These are phyloP conservation scores for Diarsia mendica DNA, from an alignment of 2,888 invertebrate species.

Conservation along the genomic window DNA sequence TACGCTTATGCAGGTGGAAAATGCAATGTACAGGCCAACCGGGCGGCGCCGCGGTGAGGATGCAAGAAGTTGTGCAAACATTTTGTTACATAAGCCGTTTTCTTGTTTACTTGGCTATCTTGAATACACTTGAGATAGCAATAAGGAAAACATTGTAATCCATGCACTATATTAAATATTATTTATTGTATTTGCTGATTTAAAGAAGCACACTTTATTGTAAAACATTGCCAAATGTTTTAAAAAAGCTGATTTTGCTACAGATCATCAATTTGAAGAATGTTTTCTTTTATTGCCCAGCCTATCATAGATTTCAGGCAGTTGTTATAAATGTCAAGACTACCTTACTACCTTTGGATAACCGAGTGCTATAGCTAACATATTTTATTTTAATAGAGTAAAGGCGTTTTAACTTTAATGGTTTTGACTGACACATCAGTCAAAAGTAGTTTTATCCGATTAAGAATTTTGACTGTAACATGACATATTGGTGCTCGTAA, in stretches of 20 bases:
- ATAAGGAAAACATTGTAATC: slow-evolving; percentile 11
- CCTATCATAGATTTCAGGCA: not conserved
- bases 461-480: too few species aligned
- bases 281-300: not conserved
- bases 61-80: slow-evolving; percentile 9
- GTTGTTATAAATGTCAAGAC: not conserved
- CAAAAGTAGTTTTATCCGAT: too few species aligned
- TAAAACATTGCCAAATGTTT: not conserved
- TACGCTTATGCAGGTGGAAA: not conserved
- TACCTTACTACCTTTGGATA: too few species aligned
- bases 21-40: not conserved
- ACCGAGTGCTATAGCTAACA: too few species aligned
- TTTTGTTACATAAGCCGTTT: slow-evolving; percentile 25
- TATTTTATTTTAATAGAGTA: too few species aligned
- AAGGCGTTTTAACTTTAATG: too few species aligned
- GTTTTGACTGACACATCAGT: too few species aligned
- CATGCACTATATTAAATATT: not conserved
- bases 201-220: not conserved
- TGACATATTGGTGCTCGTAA: too few species aligned
- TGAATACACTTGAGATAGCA: slow-evolving; percentile 22
- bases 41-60: not conserved
- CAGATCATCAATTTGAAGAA: not conserved
- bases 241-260: not conserved
- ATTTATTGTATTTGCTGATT: slow-evolving; percentile 5
- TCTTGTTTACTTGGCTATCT: slow-evolving; percentile 31